A percentile compares a stretch with the other conserved stretches of the same genome.
Evolutionary conservation across 2,888 invertebrate genomes (phyloP).

Genomic region (Exocentrus adspersus): DNA sequence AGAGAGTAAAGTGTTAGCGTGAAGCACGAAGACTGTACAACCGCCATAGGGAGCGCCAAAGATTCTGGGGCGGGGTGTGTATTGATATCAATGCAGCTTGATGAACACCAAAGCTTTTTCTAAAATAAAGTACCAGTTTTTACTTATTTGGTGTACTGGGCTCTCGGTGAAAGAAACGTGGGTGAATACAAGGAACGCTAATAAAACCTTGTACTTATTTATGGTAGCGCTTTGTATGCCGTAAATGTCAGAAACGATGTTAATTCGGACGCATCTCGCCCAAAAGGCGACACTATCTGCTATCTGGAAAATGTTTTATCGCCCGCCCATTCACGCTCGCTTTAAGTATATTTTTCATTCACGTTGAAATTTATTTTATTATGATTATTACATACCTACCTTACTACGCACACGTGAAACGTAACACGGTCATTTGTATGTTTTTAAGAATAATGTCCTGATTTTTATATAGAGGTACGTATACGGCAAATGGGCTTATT

Average conservation of each 20-base stretch:
- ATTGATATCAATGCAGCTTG: too few species aligned
- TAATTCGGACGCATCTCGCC: background rate
- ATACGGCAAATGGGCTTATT: conserved; percentile 4
- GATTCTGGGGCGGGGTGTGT: too few species aligned
- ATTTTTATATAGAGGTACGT: conserved; percentile 3
- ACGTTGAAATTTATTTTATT: background rate
- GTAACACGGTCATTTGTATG: background rate
- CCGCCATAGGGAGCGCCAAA: too few species aligned
- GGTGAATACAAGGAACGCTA: background rate
- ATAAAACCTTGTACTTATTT: background rate
- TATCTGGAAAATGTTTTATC: background rate
- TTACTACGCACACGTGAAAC: too few species aligned
- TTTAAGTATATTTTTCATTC: background rate
- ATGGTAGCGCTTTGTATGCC: background rate
- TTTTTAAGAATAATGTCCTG: conserved; percentile 5
- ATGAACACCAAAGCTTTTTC: too few species aligned
- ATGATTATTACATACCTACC: too few species aligned
- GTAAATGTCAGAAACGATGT: background rate
- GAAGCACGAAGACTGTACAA: too few species aligned
- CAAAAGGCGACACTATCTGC: background rate
- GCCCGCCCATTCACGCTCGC: background rate
- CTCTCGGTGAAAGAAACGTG: too few species aligned
- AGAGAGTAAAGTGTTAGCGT: too few species aligned
- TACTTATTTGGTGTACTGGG: too few species aligned
- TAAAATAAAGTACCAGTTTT: too few species aligned